These are phyloP conservation scores for Aeoliscus strigatus DNA, from an alignment of 2,797 vertebrate species.

Conservation along the genomic window DNA sequence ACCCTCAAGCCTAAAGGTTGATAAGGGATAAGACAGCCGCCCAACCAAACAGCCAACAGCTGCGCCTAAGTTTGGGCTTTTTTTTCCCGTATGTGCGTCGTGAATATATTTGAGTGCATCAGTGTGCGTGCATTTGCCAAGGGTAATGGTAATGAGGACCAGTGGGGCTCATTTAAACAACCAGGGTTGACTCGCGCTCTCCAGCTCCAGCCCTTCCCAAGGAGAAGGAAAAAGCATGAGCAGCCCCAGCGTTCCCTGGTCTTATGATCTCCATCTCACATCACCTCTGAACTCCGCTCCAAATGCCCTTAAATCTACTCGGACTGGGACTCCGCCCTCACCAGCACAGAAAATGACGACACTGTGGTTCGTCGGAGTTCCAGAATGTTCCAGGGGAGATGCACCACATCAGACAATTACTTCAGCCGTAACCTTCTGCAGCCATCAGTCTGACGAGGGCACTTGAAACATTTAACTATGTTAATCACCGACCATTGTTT, in stretches of 20 bases:
- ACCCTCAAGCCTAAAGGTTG: constrained; percentile 39
- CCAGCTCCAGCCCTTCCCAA: constrained; percentile 34
- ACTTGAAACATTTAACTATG: too few species aligned
- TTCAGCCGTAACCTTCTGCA: too few species aligned
- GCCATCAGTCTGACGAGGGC: too few species aligned
- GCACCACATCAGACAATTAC: too few species aligned
- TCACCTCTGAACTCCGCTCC: constrained; percentile 22
- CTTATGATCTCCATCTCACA: constrained; percentile 34
- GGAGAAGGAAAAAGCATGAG: constrained; percentile 12
- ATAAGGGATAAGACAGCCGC: constrained; percentile 37
- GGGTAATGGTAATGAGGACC: constrained; percentile 78
- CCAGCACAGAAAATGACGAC: constrained; percentile 1
- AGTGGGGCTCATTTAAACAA: constrained; percentile 72
- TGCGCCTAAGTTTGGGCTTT: constrained; percentile 20
- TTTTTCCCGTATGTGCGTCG: constrained; percentile 12
- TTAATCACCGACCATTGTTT: too few species aligned
- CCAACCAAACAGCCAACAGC: constrained; percentile 40
- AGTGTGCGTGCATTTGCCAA: constrained; percentile 29
- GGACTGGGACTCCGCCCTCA: constrained; percentile 4
- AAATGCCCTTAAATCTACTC: constrained; percentile 10
- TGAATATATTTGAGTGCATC: constrained; percentile 22
- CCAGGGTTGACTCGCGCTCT: constrained; percentile 61
- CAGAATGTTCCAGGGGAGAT: too few species aligned
- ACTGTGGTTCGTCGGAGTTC: too few species aligned
- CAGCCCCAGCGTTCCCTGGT: constrained; percentile 34